Evolutionary conservation across 2,113 vertebrate species (phyloP).

Genomic region (Eidolon helvum): DNA sequence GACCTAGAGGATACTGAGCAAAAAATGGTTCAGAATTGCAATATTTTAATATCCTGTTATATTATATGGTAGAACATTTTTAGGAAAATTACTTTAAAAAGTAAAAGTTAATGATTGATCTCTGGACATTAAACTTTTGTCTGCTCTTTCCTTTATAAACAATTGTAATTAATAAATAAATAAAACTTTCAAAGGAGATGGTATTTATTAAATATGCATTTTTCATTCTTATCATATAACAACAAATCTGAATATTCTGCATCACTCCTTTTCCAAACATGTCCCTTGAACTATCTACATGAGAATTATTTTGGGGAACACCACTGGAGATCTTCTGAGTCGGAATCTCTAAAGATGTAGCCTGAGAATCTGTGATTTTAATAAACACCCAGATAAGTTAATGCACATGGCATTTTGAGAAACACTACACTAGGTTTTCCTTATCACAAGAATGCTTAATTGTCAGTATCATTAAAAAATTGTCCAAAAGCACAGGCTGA

Average conservation of each 20-base stretch:
- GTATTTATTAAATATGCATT: neutral
- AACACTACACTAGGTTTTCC: neutral
- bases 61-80: neutral
- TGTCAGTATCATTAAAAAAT: neutral
- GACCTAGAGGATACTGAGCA: neutral
- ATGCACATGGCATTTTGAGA: neutral
- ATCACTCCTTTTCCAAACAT: neutral
- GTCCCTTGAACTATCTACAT: neutral
- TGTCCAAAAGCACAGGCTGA: neutral
- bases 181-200: neutral
- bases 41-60: neutral
- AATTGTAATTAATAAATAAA: neutral
- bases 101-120: neutral
- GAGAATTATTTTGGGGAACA: neutral
- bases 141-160: neutral
- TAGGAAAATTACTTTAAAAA: conserved; percentile 7
- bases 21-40: neutral
- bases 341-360: neutral
- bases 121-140: neutral
- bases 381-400: neutral
- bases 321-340: neutral
- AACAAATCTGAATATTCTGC: neutral
- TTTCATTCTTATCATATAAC: neutral
- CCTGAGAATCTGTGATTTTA: neutral
- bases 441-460: neutral